A percentile compares a stretch with the other conserved stretches of the same genome.
Evolutionary conservation across 2,797 vertebrate genomes (phyloP).

Genomic region (Scomberomorus guttatus): DNA sequence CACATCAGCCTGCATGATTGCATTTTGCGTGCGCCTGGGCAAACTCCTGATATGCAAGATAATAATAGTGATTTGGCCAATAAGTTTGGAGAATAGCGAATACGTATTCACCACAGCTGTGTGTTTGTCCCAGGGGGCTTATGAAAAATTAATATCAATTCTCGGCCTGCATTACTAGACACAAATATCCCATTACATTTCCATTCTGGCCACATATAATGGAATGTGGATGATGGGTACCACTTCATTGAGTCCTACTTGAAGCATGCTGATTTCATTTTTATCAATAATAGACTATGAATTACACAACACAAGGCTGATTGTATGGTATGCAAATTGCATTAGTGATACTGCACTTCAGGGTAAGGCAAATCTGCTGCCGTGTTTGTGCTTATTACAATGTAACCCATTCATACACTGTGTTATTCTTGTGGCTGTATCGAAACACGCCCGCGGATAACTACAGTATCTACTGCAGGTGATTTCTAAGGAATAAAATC

Average conservation of each 20-base stretch:
- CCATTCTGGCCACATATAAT: slow-evolving; percentile 54
- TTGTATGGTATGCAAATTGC: slow-evolving; percentile 36
- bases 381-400: slow-evolving; percentile 22
- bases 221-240: slow-evolving; percentile 38
- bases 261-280: slow-evolving; percentile 49
- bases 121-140: slow-evolving; percentile 35
- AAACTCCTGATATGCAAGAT: slow-evolving; percentile 26
- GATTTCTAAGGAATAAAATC: slow-evolving; percentile 31
- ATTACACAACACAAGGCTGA: slow-evolving; percentile 45
- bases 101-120: slow-evolving; percentile 31
- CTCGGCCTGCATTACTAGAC: slow-evolving; percentile 41
- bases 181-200: slow-evolving; percentile 62
- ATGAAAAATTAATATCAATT: slow-evolving; percentile 62
- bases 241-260: slow-evolving; percentile 52
- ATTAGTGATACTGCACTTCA: slow-evolving; percentile 36
- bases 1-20: slow-evolving; percentile 15
- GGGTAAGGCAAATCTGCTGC: slow-evolving; percentile 17
- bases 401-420: slow-evolving; percentile 38
- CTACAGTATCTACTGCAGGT: background rate
- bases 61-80: slow-evolving; percentile 32
- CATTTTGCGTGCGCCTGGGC: slow-evolving; percentile 8
- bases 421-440: slow-evolving; percentile 21
- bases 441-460: slow-evolving; percentile 8
- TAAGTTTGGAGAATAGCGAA: slow-evolving; percentile 44
- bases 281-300: slow-evolving; percentile 59